Evolutionary conservation across 53 echinoderm and acorn worm species (phyloP).

Genomic region (Apostichopus leukothele): DNA sequence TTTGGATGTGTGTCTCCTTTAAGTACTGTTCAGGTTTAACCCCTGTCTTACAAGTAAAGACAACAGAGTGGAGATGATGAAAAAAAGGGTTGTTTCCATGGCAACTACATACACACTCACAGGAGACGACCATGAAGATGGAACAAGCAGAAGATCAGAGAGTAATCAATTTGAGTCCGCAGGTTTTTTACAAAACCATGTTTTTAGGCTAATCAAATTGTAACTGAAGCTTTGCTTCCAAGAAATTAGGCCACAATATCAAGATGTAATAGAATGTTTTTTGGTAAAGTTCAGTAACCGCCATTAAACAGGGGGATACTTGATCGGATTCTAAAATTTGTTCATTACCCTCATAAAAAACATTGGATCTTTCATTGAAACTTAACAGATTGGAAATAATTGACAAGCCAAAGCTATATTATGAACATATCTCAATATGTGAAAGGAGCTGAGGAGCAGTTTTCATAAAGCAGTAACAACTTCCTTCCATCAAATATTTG

Average conservation of each 20-base stretch:
- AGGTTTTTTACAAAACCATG: background rate
- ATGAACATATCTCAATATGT: too few species aligned
- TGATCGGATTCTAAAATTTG: too few species aligned
- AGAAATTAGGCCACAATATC: slow-evolving; percentile 14
- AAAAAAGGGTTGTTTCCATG: background rate
- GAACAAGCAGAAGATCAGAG: background rate
- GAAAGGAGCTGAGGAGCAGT: too few species aligned
- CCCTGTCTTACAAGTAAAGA: background rate
- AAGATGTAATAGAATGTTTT: background rate
- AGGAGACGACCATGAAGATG: background rate
- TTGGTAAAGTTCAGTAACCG: too few species aligned
- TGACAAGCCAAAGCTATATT: too few species aligned
- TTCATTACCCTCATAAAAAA: too few species aligned
- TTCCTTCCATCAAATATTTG: too few species aligned
- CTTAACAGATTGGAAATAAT: too few species aligned
- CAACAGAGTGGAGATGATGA: background rate
- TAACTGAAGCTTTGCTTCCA: background rate
- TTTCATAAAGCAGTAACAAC: too few species aligned
- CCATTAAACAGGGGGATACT: too few species aligned
- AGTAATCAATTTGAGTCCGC: background rate
- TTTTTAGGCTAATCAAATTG: slow-evolving; percentile 4
- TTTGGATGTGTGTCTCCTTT: too few species aligned
- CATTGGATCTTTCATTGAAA: too few species aligned
- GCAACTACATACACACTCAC: background rate
- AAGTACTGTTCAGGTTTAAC: background rate